These are phyloP conservation scores for rat (Rattus norvegicus) DNA, from an alignment of 2,113 vertebrate genomes.

Conservation along the genomic window GRCr8 NC_086022.1:88733001-88733500, in stretches of 20 bases:
- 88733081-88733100: not conserved
- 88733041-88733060: not conserved
- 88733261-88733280: too few relatives aligned
- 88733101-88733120: not conserved
- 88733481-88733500: not conserved
- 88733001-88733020: not conserved
- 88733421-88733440: not conserved
- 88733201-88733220: not conserved
- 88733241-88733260: not conserved
- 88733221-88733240: not conserved
- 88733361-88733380: not conserved
- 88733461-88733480: not conserved
- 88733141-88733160: too few relatives aligned
- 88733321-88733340: not conserved
- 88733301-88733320: not conserved
- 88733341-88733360: not conserved
- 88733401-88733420: rapidly evolving
- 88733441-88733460: not conserved
- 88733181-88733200: rapidly evolving
- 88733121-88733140: not conserved
- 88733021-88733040: not conserved
- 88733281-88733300: not conserved
- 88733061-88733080: not conserved
- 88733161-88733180: not conserved
- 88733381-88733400: not conserved